phyloP scores from a whole-genome alignment of 2,113 vertebrate species.

The Psittacus erithacus region DNA sequence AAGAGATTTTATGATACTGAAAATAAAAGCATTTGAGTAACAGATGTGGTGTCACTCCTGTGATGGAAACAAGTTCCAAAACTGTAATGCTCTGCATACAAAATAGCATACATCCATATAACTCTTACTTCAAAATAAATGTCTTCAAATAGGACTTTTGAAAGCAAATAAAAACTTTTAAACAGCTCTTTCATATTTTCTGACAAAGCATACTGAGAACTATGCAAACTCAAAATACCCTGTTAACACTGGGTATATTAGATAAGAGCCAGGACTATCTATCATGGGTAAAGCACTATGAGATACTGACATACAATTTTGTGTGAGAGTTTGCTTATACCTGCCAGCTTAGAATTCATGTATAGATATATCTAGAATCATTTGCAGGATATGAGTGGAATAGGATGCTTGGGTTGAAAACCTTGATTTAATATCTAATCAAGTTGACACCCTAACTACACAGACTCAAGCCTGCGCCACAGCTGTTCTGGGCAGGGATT shows the following conservation, averaged over 20 bases:
- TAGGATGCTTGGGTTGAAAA: neutral
- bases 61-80: neutral
- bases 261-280: neutral
- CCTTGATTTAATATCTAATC: neutral
- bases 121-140: neutral
- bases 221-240: neutral
- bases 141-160: neutral
- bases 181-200: neutral
- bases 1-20: neutral
- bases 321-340: neutral
- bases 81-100: neutral
- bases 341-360: neutral
- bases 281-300: neutral
- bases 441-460: neutral
- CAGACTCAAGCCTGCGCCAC: neutral
- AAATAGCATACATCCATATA: neutral
- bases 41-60: neutral
- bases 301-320: neutral
- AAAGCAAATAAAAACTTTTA: neutral
- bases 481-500: neutral
- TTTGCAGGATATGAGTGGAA: neutral
- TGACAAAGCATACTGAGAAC: neutral
- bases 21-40: neutral
- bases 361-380: neutral
- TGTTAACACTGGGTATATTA: neutral